These are phyloP conservation scores for Caenorhabditis becei DNA, from an alignment of 2,888 invertebrate species.

Conservation along the genomic window DNA sequence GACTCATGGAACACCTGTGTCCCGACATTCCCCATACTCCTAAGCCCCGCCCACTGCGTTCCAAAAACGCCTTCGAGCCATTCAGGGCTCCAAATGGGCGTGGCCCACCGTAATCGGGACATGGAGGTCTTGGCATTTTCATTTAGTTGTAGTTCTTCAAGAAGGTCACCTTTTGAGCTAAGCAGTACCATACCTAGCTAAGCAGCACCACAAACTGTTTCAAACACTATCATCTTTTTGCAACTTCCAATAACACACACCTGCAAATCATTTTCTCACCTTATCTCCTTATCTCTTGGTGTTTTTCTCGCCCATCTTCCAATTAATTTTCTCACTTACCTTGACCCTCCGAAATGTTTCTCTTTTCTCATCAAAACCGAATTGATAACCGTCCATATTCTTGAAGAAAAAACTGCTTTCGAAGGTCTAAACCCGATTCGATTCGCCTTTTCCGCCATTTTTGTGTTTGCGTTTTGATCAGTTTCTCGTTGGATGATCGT, in stretches of 20 bases:
- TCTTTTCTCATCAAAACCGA: neutral
- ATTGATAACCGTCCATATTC: neutral
- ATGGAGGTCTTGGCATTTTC: neutral
- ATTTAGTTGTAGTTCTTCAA: neutral
- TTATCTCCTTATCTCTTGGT: neutral
- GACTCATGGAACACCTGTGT: neutral
- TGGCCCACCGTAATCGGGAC: neutral
- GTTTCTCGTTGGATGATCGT: neutral
- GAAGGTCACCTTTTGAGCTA: no score
- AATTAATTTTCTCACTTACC: constrained; percentile 1
- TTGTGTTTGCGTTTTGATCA: neutral
- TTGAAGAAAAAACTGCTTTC: no score
- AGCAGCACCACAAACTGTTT: neutral
- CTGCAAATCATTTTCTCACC: neutral
- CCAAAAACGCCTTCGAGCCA: neutral
- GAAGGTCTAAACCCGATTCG: no score
- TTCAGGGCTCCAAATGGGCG: constrained; percentile 1
- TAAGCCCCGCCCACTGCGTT: neutral
- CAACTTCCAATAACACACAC: neutral
- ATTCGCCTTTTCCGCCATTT: no score
- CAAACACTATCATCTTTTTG: no score
- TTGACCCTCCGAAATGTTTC: constrained; percentile 15
- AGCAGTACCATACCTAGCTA: neutral
- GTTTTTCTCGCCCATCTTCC: neutral
- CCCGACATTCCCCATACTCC: neutral